A percentile compares a stretch with the other conserved stretches of the same genome.
phyloP scores from a whole-genome alignment of 2,113 vertebrate genomes.

The Onychorhynchus coronatus region DNA sequence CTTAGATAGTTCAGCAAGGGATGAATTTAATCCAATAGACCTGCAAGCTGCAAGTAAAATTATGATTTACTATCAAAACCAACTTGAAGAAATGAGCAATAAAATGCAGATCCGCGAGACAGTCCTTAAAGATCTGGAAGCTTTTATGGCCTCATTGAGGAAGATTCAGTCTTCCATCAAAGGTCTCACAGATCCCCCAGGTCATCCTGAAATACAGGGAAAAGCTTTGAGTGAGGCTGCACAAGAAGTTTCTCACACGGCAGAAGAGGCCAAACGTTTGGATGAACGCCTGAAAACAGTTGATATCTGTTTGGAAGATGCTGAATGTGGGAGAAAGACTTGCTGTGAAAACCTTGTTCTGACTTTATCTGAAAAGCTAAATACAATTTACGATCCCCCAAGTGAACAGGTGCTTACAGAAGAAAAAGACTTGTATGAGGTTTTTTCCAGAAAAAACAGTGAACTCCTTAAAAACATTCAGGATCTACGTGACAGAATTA shows the following conservation, averaged over 20 bases:
- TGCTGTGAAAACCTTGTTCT: conserved; percentile 82
- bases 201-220: conserved; percentile 41
- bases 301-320: conserved; percentile 73
- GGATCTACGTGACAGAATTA: conserved; percentile 74
- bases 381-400: background rate
- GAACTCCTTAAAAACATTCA: conserved; percentile 79
- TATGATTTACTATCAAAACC: conserved; percentile 73
- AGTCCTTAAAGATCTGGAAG: conserved; percentile 79
- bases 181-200: conserved; percentile 12
- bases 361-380: conserved; percentile 63
- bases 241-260: conserved; percentile 71
- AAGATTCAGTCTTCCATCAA: conserved; percentile 70
- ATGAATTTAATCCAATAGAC: conserved; percentile 79
- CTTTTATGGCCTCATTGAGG: conserved; percentile 83
- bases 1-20: conserved; percentile 41
- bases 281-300: conserved; percentile 79
- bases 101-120: conserved; percentile 77
- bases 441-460: conserved; percentile 72
- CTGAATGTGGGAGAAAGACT: conserved; percentile 41
- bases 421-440: conserved; percentile 63
- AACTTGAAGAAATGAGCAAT: conserved; percentile 77
- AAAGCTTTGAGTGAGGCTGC: conserved; percentile 48
- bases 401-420: conserved; percentile 58
- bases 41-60: conserved; percentile 71
- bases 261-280: conserved; percentile 80